A percentile compares a stretch with the other conserved stretches of the same genome.
phyloP scores from a whole-genome alignment of 2,888 invertebrate genomes.

The Atethmia centrago region DNA sequence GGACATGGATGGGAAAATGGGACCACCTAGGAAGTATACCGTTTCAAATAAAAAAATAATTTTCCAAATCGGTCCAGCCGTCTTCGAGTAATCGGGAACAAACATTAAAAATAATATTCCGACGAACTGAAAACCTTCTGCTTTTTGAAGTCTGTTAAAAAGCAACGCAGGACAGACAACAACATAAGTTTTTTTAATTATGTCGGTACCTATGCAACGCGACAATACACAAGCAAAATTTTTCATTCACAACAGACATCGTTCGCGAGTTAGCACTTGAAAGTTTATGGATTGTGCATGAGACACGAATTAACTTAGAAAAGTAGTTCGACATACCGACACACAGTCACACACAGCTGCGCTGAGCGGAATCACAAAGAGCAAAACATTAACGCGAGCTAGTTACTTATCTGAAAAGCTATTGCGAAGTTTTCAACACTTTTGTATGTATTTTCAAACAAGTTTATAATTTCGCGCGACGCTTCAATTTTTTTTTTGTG shows the following conservation, averaged over 20 bases:
- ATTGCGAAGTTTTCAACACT: constrained; percentile 83
- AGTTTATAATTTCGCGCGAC: constrained; percentile 77
- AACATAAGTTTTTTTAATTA: constrained; percentile 8
- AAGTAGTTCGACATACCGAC: constrained; percentile 84
- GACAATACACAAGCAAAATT: constrained; percentile 59
- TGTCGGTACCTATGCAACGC: not conserved
- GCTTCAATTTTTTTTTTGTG: constrained; percentile 21
- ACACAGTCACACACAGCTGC: constrained; percentile 71
- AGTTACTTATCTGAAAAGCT: constrained; percentile 87
- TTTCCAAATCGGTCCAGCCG: too few species aligned
- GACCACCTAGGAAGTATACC: too few species aligned
- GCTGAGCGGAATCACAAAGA: constrained; percentile 84
- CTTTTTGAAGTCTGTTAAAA: not conserved
- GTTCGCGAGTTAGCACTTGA: constrained; percentile 73
- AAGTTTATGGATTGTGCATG: constrained; percentile 86
- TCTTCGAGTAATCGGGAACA: too few species aligned
- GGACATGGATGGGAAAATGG: too few species aligned
- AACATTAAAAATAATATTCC: too few species aligned
- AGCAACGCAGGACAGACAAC: not conserved
- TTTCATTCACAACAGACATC: constrained; percentile 76
- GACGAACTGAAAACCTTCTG: too few species aligned
- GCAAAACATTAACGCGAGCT: constrained; percentile 86
- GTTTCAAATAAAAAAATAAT: too few species aligned
- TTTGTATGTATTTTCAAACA: constrained; percentile 77
- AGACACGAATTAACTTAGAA: constrained; percentile 87